phyloP scores from a whole-genome alignment of 64 coral and sea anemone species.

The Hydrozoanthus tunicans region DNA sequence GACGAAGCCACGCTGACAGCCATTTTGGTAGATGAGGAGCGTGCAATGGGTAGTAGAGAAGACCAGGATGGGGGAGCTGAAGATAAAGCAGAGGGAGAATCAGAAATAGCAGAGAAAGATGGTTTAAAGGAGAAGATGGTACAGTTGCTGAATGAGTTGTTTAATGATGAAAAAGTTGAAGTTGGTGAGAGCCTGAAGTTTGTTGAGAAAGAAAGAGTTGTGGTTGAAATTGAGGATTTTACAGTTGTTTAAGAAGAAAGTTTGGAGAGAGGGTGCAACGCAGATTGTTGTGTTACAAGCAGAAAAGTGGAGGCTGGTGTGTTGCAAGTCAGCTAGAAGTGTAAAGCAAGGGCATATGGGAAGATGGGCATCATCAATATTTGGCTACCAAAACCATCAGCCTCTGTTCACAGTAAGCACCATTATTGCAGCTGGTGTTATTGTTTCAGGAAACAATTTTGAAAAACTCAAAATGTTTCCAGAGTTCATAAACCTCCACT shows the following conservation, averaged over 20 bases:
- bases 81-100: too few relatives aligned
- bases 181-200: too few relatives aligned
- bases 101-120: too few relatives aligned
- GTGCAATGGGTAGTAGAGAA: too few relatives aligned
- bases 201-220: too few relatives aligned
- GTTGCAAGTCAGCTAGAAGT: slow-evolving; percentile 29
- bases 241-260: slow-evolving; percentile 55
- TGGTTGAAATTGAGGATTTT: slow-evolving; percentile 43
- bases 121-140: too few relatives aligned
- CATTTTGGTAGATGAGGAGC: too few relatives aligned
- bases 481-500: slow-evolving; percentile 34
- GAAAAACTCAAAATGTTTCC: slow-evolving; percentile 55
- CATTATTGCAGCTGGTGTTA: slow-evolving; percentile 22
- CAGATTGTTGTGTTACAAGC: slow-evolving; percentile 16
- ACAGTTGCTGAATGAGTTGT: too few relatives aligned
- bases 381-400: slow-evolving; percentile 30
- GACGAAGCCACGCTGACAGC: too few relatives aligned
- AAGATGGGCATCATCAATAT: not conserved
- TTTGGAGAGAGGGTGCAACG: slow-evolving; percentile 3
- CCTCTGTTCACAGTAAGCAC: slow-evolving; percentile 15
- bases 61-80: too few relatives aligned
- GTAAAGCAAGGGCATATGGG: slow-evolving; percentile 47
- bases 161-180: too few relatives aligned
- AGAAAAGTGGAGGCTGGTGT: slow-evolving; percentile 64
- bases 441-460: slow-evolving; percentile 61